Percentiles rank a stretch among this genome's conserved stretches.
Conservation (phyloP, 1,140 invertebrate species). For the Nymphalis io region DNA sequence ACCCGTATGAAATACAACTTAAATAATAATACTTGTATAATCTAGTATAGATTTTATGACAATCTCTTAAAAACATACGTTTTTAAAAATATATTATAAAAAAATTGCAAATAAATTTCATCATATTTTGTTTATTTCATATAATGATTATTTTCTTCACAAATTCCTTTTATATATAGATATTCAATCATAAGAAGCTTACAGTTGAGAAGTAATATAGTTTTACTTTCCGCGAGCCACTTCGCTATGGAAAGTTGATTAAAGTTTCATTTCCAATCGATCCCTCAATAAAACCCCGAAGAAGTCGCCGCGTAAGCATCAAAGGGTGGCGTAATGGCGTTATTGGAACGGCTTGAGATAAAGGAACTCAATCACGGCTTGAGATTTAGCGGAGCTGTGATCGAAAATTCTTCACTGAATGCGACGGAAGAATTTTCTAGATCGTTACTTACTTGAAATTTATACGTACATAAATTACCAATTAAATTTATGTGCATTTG, state of each 20-base stretch:
- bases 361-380: constrained; percentile 20
- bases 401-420: background rate
- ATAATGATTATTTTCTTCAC: background rate
- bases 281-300: constrained; percentile 25
- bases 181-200: constrained; percentile 1
- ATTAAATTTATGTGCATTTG: background rate
- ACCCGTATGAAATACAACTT: too few relatives aligned
- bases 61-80: too few relatives aligned
- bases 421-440: background rate
- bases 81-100: too few relatives aligned
- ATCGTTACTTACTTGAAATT: background rate
- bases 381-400: constrained; percentile 9
- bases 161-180: background rate
- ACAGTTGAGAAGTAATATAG: background rate
- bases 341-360: constrained; percentile 25
- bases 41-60: too few relatives aligned
- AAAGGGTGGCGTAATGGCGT: constrained; percentile 24
- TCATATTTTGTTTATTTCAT: too few relatives aligned
- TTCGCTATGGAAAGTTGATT: constrained; percentile 19
- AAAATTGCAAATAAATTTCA: too few relatives aligned
- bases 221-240: constrained; percentile 1
- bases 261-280: constrained; percentile 24
- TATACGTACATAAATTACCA: background rate
- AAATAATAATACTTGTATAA: too few relatives aligned
- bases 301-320: constrained; percentile 20